Base-by-base conservation (phyloP, 2,888 invertebrate genomes). In the Melanargia galathea region DNA sequence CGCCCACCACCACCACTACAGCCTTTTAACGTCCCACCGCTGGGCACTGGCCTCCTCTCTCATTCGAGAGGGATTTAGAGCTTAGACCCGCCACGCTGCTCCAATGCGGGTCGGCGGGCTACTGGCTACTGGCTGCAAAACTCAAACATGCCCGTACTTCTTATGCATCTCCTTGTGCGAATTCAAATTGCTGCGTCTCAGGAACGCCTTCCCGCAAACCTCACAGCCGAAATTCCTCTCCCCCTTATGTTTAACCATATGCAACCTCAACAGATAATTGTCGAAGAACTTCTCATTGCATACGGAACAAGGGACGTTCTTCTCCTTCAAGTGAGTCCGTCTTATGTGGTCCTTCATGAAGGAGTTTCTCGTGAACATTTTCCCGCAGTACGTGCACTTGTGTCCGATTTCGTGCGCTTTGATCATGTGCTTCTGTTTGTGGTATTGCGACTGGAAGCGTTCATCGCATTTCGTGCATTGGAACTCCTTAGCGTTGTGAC, bases 171-270 rank as follows among this genome's bases (percentile, higher is more conserved):
- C 83, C 79, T 92, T 88, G 72, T 94, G 94, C 0, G 92, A 91
- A 8, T 87, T 92, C 64, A 94, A 78, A 72, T 93, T 93, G 54
- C 93, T 94, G 20, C 92, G 84, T 13, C 93, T 92, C 13, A 93
- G 80, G 64, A 94, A 92, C 43, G 92, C 89, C 65, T 92, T 93
- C 0, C 92, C 92, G 64, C 94, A 94, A 1, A 93, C 82, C 5
- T 92, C 90, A 59, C 94, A 94, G 55, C 85, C 84, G 58, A 92
- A 93, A 56, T 87, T 87, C 18, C 92, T 87, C 8, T 93, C 92
- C 0, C 92, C 92, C 13, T 90, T 85, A 64, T 93, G 93, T 22
- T 89, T 90, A 0, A 90, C 92, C 84, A 91, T 92, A 68, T 93
- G 93, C 78, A 89, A 75, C 48, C 71, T 83, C 56, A 90, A 65